A percentile compares a stretch with the other conserved stretches of the same genome.
These are phyloP conservation scores for Rhopalosiphum nymphaeae DNA, from an alignment of 2,888 invertebrate genomes.

Conservation along the genomic window DNA sequence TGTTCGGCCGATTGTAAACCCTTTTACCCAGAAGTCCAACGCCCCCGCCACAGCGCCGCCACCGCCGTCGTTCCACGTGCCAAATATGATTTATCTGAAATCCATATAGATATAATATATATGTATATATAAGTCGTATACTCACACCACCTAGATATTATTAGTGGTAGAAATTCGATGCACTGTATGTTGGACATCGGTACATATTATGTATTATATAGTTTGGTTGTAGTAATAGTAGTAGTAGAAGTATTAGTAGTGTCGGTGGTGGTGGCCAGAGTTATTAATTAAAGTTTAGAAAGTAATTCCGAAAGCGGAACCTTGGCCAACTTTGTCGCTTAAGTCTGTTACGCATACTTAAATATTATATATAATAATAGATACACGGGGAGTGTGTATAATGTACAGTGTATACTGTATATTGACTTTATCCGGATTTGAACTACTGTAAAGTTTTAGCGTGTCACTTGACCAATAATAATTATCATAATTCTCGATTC, in stretches of 20 bases:
- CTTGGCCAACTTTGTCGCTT: background rate
- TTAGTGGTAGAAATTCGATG: background rate
- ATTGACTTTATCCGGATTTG: background rate
- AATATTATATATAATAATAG: background rate
- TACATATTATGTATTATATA: background rate
- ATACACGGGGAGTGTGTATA: background rate
- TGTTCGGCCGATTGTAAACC: slow-evolving; percentile 65
- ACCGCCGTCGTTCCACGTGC: slow-evolving; percentile 3
- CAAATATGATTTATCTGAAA: slow-evolving; percentile 61
- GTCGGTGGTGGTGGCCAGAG: background rate
- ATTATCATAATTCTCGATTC: background rate
- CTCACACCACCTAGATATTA: background rate
- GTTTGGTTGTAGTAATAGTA: too few relatives aligned
- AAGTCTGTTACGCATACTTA: background rate
- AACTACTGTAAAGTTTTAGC: background rate
- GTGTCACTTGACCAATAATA: background rate
- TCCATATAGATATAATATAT: slow-evolving; percentile 26
- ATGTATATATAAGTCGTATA: background rate
- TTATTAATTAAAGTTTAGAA: slow-evolving; percentile 50
- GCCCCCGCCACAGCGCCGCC: background rate
- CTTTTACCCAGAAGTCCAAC: slow-evolving; percentile 24
- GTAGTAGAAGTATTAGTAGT: background rate
- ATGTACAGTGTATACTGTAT: background rate
- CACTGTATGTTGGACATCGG: background rate
- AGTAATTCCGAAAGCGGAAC: slow-evolving; percentile 15